phyloP scores from a whole-genome alignment of 1,140 invertebrate genomes.

The Parasteatoda tepidariorum region DNA sequence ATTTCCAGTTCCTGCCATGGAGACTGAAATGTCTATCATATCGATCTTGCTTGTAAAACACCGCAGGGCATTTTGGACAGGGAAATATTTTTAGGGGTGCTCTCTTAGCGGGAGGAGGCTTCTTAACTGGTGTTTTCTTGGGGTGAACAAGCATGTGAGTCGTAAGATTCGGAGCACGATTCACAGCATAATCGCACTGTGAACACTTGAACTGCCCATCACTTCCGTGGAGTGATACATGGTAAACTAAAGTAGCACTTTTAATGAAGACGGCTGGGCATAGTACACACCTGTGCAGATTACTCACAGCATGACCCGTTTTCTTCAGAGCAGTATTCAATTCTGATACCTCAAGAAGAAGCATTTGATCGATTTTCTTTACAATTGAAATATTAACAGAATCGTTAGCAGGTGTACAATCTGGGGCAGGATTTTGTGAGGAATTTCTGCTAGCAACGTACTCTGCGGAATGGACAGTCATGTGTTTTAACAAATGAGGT shows the following conservation, averaged over 20 bases:
- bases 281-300: conserved; percentile 55
- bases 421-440: background rate
- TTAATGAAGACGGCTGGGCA: conserved; percentile 63
- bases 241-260: conserved; percentile 77
- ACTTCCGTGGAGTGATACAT: conserved; percentile 78
- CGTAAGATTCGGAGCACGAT: conserved; percentile 80
- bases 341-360: conserved; percentile 61
- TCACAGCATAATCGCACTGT: conserved; percentile 86
- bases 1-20: conserved; percentile 85
- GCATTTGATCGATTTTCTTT: conserved; percentile 56
- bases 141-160: conserved; percentile 78
- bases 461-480: conserved; percentile 81
- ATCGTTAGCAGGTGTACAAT: background rate
- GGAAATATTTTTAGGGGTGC: conserved; percentile 1
- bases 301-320: conserved; percentile 25
- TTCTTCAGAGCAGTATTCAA: conserved; percentile 55
- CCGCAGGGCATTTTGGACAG: conserved; percentile 87
- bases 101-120: background rate
- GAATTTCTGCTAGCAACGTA: conserved; percentile 76
- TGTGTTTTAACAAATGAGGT: conserved; percentile 75
- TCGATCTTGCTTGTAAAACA: conserved; percentile 86
- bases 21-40: conserved; percentile 85
- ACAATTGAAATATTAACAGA: conserved; percentile 3
- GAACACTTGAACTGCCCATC: conserved; percentile 79
- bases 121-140: conserved; percentile 43